Evolutionary conservation across 2,888 invertebrate genomes (phyloP).

Genomic region (Chrysopilus asiliformis): DNA sequence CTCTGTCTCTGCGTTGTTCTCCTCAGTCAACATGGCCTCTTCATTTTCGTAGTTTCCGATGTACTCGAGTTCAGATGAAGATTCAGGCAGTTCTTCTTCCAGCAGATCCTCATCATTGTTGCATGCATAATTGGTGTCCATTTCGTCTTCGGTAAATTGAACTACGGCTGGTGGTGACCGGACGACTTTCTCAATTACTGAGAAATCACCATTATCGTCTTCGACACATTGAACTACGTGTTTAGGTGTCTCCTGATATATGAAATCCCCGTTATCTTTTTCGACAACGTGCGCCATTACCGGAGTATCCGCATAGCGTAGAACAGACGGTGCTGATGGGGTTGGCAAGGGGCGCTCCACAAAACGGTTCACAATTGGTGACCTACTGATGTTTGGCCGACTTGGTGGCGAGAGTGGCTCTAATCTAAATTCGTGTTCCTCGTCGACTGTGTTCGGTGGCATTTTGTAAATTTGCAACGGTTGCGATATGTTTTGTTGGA

Average conservation of each 20-base stretch:
- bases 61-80: too few species aligned
- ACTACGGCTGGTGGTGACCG: slow-evolving; percentile 33
- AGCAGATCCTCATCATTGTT: slow-evolving; percentile 11
- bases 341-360: slow-evolving; percentile 8
- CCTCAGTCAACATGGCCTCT: slow-evolving; percentile 8
- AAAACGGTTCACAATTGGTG: not conserved
- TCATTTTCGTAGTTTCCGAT: slow-evolving; percentile 3
- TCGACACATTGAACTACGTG: slow-evolving; percentile 35
- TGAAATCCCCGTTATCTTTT: slow-evolving; percentile 34
- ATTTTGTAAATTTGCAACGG: not conserved
- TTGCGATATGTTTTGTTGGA: slow-evolving; percentile 19
- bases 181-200: slow-evolving; percentile 35
- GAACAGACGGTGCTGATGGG: slow-evolving; percentile 28
- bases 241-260: slow-evolving; percentile 34
- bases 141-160: slow-evolving; percentile 26
- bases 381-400: not conserved
- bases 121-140: too few species aligned
- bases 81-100: slow-evolving; percentile 4
- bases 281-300: slow-evolving; percentile 32
- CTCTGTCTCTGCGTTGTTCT: slow-evolving; percentile 23
- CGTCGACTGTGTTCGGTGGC: not conserved
- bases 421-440: not conserved
- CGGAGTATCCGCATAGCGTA: slow-evolving; percentile 26
- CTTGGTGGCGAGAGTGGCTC: not conserved
- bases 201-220: slow-evolving; percentile 34